phyloP scores from a whole-genome alignment of 2,888 invertebrate species.

The Cordilura impudica region DNA sequence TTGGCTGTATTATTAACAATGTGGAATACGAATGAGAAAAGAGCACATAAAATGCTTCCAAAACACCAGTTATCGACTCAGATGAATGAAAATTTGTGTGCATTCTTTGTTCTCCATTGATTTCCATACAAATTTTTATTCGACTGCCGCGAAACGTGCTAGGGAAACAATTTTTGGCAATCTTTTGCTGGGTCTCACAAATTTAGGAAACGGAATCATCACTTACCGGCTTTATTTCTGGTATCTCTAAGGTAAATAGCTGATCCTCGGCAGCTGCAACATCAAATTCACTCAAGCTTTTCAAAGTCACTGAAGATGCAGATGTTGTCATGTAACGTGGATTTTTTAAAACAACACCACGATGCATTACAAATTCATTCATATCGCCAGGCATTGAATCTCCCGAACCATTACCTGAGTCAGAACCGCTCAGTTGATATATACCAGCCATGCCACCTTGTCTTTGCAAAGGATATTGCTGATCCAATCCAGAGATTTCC shows the following conservation, averaged over 20 bases:
- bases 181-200: too few relatives aligned
- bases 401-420: constrained; percentile 93
- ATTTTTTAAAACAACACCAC: constrained; percentile 84
- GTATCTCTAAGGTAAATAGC: constrained; percentile 80
- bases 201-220: too few relatives aligned
- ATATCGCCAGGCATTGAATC: constrained; percentile 84
- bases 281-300: constrained; percentile 83
- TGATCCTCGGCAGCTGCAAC: constrained; percentile 83
- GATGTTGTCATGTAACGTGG: constrained; percentile 82
- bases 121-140: too few relatives aligned
- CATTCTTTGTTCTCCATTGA: too few relatives aligned
- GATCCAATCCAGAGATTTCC: constrained; percentile 69
- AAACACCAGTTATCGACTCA: too few relatives aligned
- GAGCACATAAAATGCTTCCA: too few relatives aligned
- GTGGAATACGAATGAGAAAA: too few relatives aligned
- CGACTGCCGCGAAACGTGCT: too few relatives aligned
- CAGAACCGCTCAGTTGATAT: constrained; percentile 90
- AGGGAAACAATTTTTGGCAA: too few relatives aligned
- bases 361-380: constrained; percentile 71
- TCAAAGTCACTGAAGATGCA: constrained; percentile 83
- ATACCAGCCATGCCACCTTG: constrained; percentile 80
- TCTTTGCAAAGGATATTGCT: constrained; percentile 73
- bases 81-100: too few relatives aligned
- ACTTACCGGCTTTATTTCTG: constrained; percentile 71
- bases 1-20: too few relatives aligned